phyloP scores from a whole-genome alignment of 2,113 vertebrate species.

The Danio rerio region GRCz12tu NC_133185.1:32439001-32439500 shows the following conservation, averaged over 20 bases:
- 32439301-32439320: slow-evolving; percentile 56
- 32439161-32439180: too few species aligned
- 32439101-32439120: too few species aligned
- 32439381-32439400: slow-evolving; percentile 92
- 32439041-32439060: background rate
- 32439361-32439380: slow-evolving; percentile 83
- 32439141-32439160: too few species aligned
- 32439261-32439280: background rate
- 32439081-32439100: too few species aligned
- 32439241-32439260: too few species aligned
- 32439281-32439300: slow-evolving; percentile 2
- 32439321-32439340: slow-evolving; percentile 37
- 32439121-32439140: too few species aligned
- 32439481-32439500: slow-evolving; percentile 83
- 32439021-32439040: too few species aligned
- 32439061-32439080: too few species aligned
- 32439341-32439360: slow-evolving; percentile 74
- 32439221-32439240: too few species aligned
- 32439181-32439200: too few species aligned
- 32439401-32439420: slow-evolving; percentile 94
- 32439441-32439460: slow-evolving; percentile 68
- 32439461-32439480: slow-evolving; percentile 88
- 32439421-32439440: slow-evolving; percentile 98
- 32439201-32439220: too few species aligned
- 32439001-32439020: too few species aligned